Evolutionary conservation across 2,797 vertebrate genomes (phyloP), one percentile per base, ranked within the genome.

Genomic region (Paedocypris micromegethes): DNA sequence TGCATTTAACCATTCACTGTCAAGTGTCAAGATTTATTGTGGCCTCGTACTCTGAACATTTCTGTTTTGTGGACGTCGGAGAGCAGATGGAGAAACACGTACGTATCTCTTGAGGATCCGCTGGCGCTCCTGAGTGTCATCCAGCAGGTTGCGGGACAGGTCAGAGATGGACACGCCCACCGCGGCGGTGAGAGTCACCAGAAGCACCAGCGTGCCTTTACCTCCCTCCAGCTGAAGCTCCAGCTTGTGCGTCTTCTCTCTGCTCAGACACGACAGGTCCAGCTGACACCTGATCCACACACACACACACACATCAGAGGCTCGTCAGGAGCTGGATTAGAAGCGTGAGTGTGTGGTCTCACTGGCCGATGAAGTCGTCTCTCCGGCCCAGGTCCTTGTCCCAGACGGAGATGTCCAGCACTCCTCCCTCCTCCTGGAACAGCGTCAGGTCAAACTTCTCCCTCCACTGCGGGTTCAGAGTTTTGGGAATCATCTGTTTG

Each of bases 301-400:
- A 9, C 2, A 23, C 57, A 5, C 9, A n/a, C 39, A 2, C 2
- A 38, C 9, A 38, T 39, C 9, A 41, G 50, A 46, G 5, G 45
- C 41, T 9, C 41, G 37, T 7, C 46, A 9, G 23, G 1, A 39
- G 5, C 4, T 9, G 5, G 51, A 4, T 37, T 47, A 68, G 42
- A 48, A 40, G 45, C 6, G 40, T 9, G 39, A 9, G 47, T 40
- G 40, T 2, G 51, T 61, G 46, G 56, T 39, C 86, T 67, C 44
- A 94, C 95, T 93, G 91, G 80, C 95, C 95, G 38, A 96, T 96
- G 86, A 97, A 98, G 87, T 98, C 95, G 77, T 97, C 95, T 55
- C 84, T 92, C 78, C 92, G 89, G 40, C 92, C 92, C 3, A 90
- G 88, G 73, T 97, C 94, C 86, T 82, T 91, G 88, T 97, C 94